Base-by-base conservation (phyloP, 2,797 vertebrate species). In the Phylloscopus collybita region DNA sequence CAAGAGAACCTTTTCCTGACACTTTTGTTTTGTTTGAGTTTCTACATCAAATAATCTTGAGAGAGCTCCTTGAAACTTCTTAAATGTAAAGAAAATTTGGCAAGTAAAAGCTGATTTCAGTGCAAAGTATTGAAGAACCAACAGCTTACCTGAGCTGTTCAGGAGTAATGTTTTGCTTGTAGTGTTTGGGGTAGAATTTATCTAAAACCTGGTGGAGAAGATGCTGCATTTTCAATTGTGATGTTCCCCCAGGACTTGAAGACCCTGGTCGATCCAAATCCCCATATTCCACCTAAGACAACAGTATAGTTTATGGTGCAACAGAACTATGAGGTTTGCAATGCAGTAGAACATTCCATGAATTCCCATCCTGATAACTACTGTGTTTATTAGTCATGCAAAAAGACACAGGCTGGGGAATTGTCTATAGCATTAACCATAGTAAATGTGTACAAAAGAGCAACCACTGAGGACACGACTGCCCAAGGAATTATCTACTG, bases 101-200 rank as follows among this genome's bases (percentile, higher is more conserved):
- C n/a, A 85, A 72, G 32, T 53, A 64, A 79, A 85, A 72, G 36
- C 42, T 75, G 42, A 75, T 89, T 89, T 86, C 69, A 66, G 16
- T 53, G 16, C 15, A n/a, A 67, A 92, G 17, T 51, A 72, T 5
- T 91, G 62, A 75, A 87, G 15, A 93, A 53, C 53, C 26, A 93
- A 61, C 32, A 34, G 23, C 76, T 88, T 97, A 99, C 99, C 98
- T 98, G 95, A 99, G 98, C 97, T 99, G 98, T 76, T 99, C 99
- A 21, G 98, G 82, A 95, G 97, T 97, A 72, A 96, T 98, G 83
- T 98, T 98, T 54, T 98, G 98, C 96, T 98, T 99, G 97, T 99
- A 99, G 87, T 96, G 97, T 97, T 98, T 99, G 57, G 99, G 99
- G 92, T 99, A 99, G 97, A 99, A 99, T 66, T 98, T 99, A 84